Percentiles rank a stretch among this genome's conserved stretches.
phyloP scores from a whole-genome alignment of 2,797 vertebrate genomes.

The Tenualosa ilisha region DNA sequence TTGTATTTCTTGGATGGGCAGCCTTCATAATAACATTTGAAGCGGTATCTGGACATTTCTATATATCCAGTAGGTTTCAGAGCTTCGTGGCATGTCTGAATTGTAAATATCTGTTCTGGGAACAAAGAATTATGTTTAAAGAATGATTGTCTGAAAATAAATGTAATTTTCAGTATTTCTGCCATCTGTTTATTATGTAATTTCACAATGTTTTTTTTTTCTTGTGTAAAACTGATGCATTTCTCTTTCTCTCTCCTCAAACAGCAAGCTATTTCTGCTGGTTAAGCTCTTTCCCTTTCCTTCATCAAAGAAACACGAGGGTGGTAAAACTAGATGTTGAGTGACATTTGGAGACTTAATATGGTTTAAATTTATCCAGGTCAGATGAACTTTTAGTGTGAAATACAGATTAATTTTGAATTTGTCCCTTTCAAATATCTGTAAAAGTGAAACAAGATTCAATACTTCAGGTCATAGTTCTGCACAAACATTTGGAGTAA shows the following conservation, averaged over 20 bases:
- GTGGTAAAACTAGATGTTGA: constrained; percentile 63
- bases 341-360: neutral
- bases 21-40: neutral
- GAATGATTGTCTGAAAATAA: constrained; percentile 67
- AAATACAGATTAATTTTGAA: neutral
- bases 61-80: neutral
- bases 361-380: neutral
- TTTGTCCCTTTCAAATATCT: neutral
- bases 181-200: constrained; percentile 59
- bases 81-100: constrained; percentile 13
- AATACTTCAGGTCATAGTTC: neutral
- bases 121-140: constrained; percentile 47
- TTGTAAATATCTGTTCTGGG: constrained; percentile 22
- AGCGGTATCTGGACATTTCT: neutral
- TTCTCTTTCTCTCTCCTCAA: constrained; percentile 76
- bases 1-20: neutral
- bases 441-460: neutral
- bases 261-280: constrained; percentile 78
- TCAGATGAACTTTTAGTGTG: neutral
- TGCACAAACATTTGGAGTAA: too few species aligned
- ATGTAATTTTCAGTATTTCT: constrained; percentile 69
- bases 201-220: constrained; percentile 55
- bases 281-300: constrained; percentile 67
- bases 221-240: constrained; percentile 76
- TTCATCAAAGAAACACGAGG: constrained; percentile 76